Evolutionary conservation across 2,888 invertebrate genomes (phyloP).

Genomic region (Uropetala carovei): DNA sequence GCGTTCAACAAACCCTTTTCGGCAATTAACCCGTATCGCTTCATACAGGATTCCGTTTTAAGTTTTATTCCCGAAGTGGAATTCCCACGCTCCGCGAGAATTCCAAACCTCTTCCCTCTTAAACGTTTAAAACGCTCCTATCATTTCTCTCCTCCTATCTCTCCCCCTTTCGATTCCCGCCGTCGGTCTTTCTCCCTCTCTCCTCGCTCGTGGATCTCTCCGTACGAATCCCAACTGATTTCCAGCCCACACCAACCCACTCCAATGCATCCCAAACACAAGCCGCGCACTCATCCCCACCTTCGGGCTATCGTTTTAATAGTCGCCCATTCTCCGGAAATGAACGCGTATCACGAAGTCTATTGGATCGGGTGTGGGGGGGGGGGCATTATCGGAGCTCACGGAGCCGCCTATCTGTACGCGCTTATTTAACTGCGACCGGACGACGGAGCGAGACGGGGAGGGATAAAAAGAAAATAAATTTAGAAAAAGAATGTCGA

Average conservation of each 20-base stretch:
- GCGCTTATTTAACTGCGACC: no score
- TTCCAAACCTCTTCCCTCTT: not conserved
- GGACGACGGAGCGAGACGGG: no score
- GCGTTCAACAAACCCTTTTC: slow-evolving; percentile 7
- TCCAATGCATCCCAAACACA: no score
- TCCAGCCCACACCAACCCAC: not conserved
- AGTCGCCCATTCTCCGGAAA: no score
- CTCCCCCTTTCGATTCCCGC: not conserved
- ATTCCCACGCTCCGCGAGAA: not conserved
- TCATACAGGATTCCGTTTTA: not conserved
- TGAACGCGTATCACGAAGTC: no score
- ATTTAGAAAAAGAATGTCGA: no score
- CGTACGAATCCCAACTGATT: not conserved
- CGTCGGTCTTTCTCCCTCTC: not conserved
- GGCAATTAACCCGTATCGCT: slow-evolving; percentile 24
- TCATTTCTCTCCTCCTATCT: not conserved
- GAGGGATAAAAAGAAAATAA: no score
- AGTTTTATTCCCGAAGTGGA: not conserved
- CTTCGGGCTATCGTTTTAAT: no score
- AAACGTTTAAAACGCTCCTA: not conserved
- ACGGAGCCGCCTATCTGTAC: no score
- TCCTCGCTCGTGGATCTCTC: not conserved
- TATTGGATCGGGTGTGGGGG: no score
- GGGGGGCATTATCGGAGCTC: no score
- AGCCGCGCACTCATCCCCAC: no score